Evolutionary conservation across 2,888 invertebrate species (phyloP).

Genomic region (Agrotis puta): DNA sequence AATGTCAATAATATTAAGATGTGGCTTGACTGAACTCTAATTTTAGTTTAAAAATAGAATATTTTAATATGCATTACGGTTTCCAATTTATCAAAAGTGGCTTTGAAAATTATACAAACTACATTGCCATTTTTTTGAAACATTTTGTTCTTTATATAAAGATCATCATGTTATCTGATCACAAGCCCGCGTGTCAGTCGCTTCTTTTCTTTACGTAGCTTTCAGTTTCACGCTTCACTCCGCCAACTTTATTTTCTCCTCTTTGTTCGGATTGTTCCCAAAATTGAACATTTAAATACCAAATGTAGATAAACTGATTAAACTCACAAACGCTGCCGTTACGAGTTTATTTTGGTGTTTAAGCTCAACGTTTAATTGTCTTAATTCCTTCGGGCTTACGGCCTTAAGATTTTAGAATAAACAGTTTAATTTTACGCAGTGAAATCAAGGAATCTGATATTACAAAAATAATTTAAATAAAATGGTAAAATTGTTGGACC

Average conservation of each 20-base stretch:
- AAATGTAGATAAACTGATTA: conserved; percentile 56
- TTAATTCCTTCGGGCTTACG: conserved; percentile 40
- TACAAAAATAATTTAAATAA: not conserved
- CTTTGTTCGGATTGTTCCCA: conserved; percentile 68
- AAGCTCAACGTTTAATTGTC: conserved; percentile 49
- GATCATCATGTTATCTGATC: no score
- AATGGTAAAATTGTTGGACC: not conserved
- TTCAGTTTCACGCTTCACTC: conserved; percentile 63
- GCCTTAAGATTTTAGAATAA: not conserved
- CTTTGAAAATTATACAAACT: no score
- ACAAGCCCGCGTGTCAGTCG: not conserved
- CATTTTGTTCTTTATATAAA: no score
- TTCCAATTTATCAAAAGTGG: no score
- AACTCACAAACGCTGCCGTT: conserved; percentile 28
- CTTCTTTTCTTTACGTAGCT: conserved; percentile 52
- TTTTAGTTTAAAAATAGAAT: no score
- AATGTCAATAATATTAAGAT: not conserved
- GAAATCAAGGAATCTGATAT: not conserved
- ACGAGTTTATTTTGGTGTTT: conserved; percentile 32
- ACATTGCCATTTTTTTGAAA: no score
- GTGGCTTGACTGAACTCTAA: no score
- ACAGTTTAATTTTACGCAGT: conserved; percentile 20
- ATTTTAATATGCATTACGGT: no score
- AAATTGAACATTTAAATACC: conserved; percentile 72
- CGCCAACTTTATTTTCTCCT: conserved; percentile 33